Evolutionary conservation across 2,797 vertebrate genomes (phyloP), one percentile per base, ranked within the genome.

Genomic region (Emys orbicularis): DNA sequence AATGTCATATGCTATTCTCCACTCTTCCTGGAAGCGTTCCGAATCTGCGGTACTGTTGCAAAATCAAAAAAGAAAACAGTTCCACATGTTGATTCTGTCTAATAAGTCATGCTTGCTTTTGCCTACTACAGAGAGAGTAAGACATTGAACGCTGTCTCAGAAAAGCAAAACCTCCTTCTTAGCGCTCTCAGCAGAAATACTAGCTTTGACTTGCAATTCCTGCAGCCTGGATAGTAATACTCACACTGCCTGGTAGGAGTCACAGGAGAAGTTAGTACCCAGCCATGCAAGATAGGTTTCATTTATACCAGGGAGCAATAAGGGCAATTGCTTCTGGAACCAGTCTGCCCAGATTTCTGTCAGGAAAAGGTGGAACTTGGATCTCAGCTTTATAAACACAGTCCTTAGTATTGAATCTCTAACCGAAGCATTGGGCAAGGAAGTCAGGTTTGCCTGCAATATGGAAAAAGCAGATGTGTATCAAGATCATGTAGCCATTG

Each of bases 231-330:
- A 2, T 5, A 16, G 6, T 76, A 54, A 86, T 72, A 94, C 94
- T 93, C 90, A 92, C 94, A 93, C 87, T 49, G 87, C 93, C 31
- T 94, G 91, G 23, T 90, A 96, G 85, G 87, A 94, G n/a, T 79
- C 44, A 76, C 93, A 93, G 41, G 93, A 93, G 53, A 93, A 0
- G 37, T 93, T 83, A 15, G 52, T 93, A 23, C 54, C 74, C 72
- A 95, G 81, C 88, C 77, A 87, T 79, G 29, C 76, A 37, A 94
- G 79, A 5, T 85, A 47, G n/a, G 90, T 85, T 80, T 86, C 80
- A 68, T 88, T 94, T 54, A 92, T 86, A 56, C 86, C 81, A 18
- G 93, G 52, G 50, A 92, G 93, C 49, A 94, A 11, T 15, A 89
- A 57, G 52, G 90, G 83, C 52, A 95, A 57, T 37, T 90, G 92